Percentiles rank a stretch among this genome's conserved stretches.
Conservation (phyloP, 23 tunicate species). For the Styela plicata region DNA sequence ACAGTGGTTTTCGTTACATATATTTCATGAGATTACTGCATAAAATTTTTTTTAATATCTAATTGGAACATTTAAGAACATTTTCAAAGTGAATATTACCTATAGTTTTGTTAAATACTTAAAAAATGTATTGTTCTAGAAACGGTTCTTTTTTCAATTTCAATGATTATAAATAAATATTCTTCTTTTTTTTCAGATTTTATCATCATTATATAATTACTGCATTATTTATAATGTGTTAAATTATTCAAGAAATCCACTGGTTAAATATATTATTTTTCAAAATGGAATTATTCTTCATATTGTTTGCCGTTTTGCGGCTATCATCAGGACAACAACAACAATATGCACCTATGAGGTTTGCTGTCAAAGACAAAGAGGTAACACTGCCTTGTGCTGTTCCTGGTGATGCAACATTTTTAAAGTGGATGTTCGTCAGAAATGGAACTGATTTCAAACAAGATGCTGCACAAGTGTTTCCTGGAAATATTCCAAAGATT, state of each 20-base stretch:
- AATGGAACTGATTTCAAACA: constrained; percentile 35
- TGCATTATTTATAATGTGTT: neutral
- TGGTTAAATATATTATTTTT: no score
- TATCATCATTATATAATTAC: neutral
- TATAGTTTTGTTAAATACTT: no score
- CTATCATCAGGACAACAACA: constrained; percentile 28
- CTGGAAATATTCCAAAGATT: constrained; percentile 35
- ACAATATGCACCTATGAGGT: constrained; percentile 9
- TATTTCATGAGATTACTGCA: no score
- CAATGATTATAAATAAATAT: neutral
- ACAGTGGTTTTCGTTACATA: no score
- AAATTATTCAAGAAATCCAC: neutral
- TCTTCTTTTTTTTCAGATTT: neutral
- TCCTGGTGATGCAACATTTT: constrained; percentile 36
- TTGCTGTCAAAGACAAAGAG: constrained; percentile 41
- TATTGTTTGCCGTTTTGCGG: neutral
- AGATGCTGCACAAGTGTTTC: constrained; percentile 61
- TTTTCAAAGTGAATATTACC: neutral
- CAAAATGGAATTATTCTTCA: neutral
- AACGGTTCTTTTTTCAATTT: no score
- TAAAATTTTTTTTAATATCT: no score
- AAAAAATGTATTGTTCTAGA: no score
- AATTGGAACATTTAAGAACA: no score
- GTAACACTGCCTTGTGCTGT: constrained; percentile 39
- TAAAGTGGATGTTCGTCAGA: constrained; percentile 53